Percentiles rank a stretch among this genome's conserved stretches.
These are phyloP conservation scores for Cecropterus lyciades DNA, from an alignment of 1,140 invertebrate species.

Conservation along the genomic window DNA sequence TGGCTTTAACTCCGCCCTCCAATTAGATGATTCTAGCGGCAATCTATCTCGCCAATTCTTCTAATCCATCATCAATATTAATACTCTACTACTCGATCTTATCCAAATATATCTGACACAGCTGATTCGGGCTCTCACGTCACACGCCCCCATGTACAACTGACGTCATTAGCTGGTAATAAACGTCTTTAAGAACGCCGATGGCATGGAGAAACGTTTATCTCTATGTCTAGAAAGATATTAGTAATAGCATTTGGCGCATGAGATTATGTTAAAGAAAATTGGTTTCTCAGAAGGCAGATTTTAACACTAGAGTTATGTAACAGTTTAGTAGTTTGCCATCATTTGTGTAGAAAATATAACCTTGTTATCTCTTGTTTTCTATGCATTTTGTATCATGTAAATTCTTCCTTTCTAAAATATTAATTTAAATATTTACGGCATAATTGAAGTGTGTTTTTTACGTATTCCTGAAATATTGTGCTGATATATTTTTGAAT, in stretches of 20 bases:
- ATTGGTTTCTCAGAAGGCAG: not conserved
- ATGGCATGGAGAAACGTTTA: slow-evolving; percentile 15
- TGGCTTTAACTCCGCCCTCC: not conserved
- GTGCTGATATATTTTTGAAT: no score
- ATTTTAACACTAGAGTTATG: not conserved
- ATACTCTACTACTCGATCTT: slow-evolving; percentile 33
- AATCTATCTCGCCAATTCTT: slow-evolving; percentile 27
- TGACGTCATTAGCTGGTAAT: slow-evolving; percentile 46
- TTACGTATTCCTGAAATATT: no score
- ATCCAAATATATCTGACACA: slow-evolving; percentile 50
- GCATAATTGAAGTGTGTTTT: no score
- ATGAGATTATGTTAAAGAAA: not conserved
- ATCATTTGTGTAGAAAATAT: no score
- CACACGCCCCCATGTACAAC: slow-evolving; percentile 43
- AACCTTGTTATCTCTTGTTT: no score
- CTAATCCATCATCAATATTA: slow-evolving; percentile 36
- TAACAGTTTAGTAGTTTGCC: no score
- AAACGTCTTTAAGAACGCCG: slow-evolving; percentile 36
- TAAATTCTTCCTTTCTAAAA: no score
- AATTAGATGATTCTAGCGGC: slow-evolving; percentile 15
- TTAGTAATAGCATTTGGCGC: not conserved
- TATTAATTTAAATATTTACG: no score
- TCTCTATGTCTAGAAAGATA: slow-evolving; percentile 15
- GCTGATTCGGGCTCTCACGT: slow-evolving; percentile 51
- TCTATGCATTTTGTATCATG: no score